Evolutionary conservation across 2,113 vertebrate genomes (phyloP), one percentile per base, ranked within the genome.

Genomic region (Panthera uncia): DNA sequence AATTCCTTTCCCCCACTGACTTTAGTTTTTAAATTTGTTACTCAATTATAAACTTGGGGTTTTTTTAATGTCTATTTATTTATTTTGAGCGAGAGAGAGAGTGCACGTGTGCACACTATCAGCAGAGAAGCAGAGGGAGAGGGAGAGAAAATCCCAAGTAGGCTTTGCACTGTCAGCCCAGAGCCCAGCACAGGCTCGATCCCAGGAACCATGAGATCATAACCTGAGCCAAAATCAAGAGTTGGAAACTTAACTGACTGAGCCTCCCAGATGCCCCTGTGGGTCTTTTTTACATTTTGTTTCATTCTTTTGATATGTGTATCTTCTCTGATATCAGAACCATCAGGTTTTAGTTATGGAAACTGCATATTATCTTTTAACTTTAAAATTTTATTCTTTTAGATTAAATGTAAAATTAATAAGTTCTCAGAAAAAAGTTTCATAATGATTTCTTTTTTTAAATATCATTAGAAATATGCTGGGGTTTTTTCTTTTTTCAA

Each of bases 381-480:
- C 11, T 95, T 80, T 52, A 87, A 91, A 12, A 50, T 88, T 91
- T 80, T 87, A 66, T 45, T 66, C 31, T 55, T 96, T 74, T n/a
- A 71, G 33, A 38, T 14, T 63, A 61, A 81, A 33, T 65, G n/a
- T 41, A 71, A 86, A 95, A n/a, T 41, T 91, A 91, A 69, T 91
- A 91, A 33, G 9, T 69, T 85, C 36, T 57, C 29, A 68, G 68
- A 31, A 82, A 86, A 55, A 78, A 0, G 0, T 33, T 69, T 71
- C 48, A 61, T 31, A 71, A 12, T 61, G 33, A 87, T 41, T 79
- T 85, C 7, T 78, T 71, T 19, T 19, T 25, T 73, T 25, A 29
- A 41, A 41, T 74, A 74, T 45, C 73, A 76, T 76, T 38, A 76
- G 38, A 45, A 76, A 29, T 76, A 3, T 45, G 73, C 25, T 9